Conservation (phyloP, 2,797 vertebrate genomes). For the Labroides dimidiatus region DNA sequence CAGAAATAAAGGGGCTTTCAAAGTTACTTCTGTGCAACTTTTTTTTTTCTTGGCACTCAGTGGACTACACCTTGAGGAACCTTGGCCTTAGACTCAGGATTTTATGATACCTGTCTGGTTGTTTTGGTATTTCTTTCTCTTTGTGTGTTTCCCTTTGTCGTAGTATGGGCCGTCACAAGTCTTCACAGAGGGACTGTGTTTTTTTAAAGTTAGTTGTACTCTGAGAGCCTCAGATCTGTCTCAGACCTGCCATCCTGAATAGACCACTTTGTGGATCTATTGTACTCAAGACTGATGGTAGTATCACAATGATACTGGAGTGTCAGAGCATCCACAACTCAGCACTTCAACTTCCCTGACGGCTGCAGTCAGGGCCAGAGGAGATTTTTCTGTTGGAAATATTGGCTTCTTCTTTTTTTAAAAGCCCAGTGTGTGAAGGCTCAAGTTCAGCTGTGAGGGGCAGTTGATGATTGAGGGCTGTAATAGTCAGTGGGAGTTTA, state of each 20-base stretch:
- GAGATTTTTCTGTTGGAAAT: not conserved
- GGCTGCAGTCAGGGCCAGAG: conserved; percentile 24
- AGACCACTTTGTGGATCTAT: conserved; percentile 7
- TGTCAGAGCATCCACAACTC: conserved; percentile 15
- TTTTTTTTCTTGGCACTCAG: not conserved
- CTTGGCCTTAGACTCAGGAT: not conserved
- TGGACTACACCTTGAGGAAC: conserved; percentile 13
- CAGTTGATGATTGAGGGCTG: conserved; percentile 32
- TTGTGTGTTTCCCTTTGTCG: too few species aligned
- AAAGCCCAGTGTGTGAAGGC: not conserved
- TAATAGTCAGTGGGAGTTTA: conserved; percentile 32
- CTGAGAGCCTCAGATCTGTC: not conserved
- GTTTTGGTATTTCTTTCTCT: conserved; percentile 15
- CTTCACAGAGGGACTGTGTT: conserved; percentile 16
- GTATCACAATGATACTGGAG: conserved; percentile 16
- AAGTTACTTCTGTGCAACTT: not conserved
- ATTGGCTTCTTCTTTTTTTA: conserved; percentile 21
- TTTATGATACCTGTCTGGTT: not conserved
- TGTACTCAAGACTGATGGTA: not conserved
- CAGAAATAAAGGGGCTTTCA: not conserved
- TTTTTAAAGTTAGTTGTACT: conserved; percentile 3
- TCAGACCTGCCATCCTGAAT: conserved; percentile 12
- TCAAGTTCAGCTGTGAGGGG: conserved; percentile 13
- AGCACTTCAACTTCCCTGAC: conserved; percentile 15
- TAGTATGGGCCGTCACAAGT: too few species aligned